Evolutionary conservation across 2,113 vertebrate species (phyloP), one percentile per base, ranked within the genome.

Genomic region (Globicephala melas): DNA sequence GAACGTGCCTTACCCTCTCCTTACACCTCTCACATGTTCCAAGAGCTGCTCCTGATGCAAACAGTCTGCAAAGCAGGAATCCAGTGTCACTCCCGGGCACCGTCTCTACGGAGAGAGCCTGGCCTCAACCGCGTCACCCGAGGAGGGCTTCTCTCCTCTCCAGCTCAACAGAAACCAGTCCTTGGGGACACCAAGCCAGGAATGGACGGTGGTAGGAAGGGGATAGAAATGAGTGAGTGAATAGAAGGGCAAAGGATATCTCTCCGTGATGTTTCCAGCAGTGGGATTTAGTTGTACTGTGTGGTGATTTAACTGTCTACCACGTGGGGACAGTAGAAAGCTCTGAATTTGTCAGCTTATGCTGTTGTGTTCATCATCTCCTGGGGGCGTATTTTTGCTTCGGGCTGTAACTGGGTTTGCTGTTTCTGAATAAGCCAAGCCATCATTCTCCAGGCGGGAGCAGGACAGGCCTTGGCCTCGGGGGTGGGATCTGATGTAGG

Each of bases 31-130:
- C 4, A 1, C 1, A 0, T 28, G 68, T 3, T 13, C 26, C 31
- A 1, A 1, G 5, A 13, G 38, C 18, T 50, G 58, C 33, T 28
- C n/a, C 28, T 13, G 3, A 36, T 11, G 12, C 62, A 28, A 38
- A 18, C 8, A 9, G 28, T 41, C 3, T 55, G 0, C 3, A 3
- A 3, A 10, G 13, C 12, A 7, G 41, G 47, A 73, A 63, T 9
- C 15, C 5, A 17, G 65, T 33, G 8, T 55, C 0, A 0, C 31
- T 26, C 36, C 12, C 0, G 4, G 12, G 21, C 25, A 15, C 26
- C 1, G 14, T 9, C n/a, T 47, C 60, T 38, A 5, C 6, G 1
- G 6, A 82, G n/a, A 26, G 65, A 1, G 5, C 36, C n/a, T 33
- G 38, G 79, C 26, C 44, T 73, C 33, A 47, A 25, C 26, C 1